phyloP scores from a whole-genome alignment of 2,888 invertebrate species.

The Folsomia candida region DNA sequence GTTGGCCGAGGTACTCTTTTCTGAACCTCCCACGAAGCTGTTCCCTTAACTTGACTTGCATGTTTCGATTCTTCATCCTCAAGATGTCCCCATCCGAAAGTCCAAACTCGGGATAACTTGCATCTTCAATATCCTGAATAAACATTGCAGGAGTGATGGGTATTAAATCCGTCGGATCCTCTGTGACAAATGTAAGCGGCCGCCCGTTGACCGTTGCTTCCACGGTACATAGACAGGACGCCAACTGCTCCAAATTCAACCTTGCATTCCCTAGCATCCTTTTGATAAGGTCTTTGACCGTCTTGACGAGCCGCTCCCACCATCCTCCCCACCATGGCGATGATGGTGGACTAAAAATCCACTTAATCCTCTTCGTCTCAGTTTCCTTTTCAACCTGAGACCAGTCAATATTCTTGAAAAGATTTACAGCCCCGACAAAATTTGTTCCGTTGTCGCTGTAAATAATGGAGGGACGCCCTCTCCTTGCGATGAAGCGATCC shows the following conservation, averaged over 20 bases:
- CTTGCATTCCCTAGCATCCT: neutral
- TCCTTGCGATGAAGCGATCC: too few relatives aligned
- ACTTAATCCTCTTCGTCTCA: too few relatives aligned
- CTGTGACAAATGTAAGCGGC: slow-evolving; percentile 52
- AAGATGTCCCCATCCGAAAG: neutral
- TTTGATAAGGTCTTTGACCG: neutral
- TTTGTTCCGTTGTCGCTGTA: too few relatives aligned
- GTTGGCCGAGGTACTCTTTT: neutral
- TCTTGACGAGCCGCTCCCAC: neutral
- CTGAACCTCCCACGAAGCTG: neutral
- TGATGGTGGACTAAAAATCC: too few relatives aligned
- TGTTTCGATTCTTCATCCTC: neutral
- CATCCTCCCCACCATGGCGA: slow-evolving; percentile 8
- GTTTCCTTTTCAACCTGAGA: too few relatives aligned
- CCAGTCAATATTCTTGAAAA: too few relatives aligned
- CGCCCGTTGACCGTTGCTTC: slow-evolving; percentile 53
- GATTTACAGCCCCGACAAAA: too few relatives aligned
- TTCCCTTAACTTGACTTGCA: neutral
- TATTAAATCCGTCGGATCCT: slow-evolving; percentile 41
- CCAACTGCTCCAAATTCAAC: slow-evolving; percentile 37
- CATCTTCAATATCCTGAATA: neutral
- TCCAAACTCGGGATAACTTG: too few relatives aligned
- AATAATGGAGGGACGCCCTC: too few relatives aligned
- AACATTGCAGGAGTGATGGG: slow-evolving; percentile 33
- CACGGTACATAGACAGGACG: slow-evolving; percentile 51